Evolutionary conservation across 2,888 invertebrate species (phyloP), one percentile per base, ranked within the genome.

Genomic region (Tenthredo amoena): DNA sequence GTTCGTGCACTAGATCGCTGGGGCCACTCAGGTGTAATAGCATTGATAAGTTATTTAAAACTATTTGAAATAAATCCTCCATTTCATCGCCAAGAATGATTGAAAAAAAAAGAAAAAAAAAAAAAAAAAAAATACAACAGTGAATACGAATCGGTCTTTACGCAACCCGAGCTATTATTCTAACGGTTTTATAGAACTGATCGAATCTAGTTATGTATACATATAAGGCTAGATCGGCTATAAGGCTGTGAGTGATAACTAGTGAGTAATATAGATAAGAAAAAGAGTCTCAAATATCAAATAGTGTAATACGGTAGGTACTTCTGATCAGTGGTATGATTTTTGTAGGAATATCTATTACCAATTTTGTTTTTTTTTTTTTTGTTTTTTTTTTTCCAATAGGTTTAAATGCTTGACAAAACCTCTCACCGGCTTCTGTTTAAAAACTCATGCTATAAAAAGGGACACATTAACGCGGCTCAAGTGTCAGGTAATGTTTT

Each of bases 361-460:
- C 15, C 10, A 2, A 43, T 76, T 9, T 76, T 15, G 15, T 47
- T 26, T 76, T 76, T 12, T 26, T 47, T 62, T 65, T 65, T 72
- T n/a, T 72, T 47, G 10, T 76, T 9, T 76, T 18, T 18, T 50
- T 31, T 77, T 77, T 26, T 15, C 31, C 12, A 26, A 6, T 50
- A 26, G 77, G 55, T 34, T 77, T 37, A 81, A 81, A 81, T 62
- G 62, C 21, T 62, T 31, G 81, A 81, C 81, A 81, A 81, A 81
- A 18, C n/a, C 37, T 55, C n/a, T 55, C 40, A 6, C 37, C 31
- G n/a, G 58, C 62, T 62, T 37, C 81, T 62, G 81, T 81, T 81
- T 62, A 81, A 81, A 62, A 81, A 81, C 58, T 58, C 81, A 81
- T 81, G 81, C 40, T 34, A 58, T 81, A 81, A 81, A 81, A 81